Base-by-base conservation (phyloP, 92 coral and sea anemone genomes). In the Bergia sp. region DNA sequence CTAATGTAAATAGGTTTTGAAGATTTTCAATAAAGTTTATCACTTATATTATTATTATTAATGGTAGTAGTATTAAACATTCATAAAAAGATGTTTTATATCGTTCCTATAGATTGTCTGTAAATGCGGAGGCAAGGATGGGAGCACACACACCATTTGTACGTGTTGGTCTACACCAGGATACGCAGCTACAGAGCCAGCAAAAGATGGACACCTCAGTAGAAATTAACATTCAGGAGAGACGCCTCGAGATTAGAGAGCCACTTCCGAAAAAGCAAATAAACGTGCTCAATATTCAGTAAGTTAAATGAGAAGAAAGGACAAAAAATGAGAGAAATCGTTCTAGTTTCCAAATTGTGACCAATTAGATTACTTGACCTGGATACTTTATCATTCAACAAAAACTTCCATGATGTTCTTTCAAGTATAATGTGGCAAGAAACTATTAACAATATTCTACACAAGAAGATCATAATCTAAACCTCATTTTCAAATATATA, bases 61-160 rank as follows among this genome's bases (percentile, higher is more conserved):
- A 8, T 20, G 16, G 87, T 89, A 40, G 6, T 47, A 21, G 11
- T 8, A 7, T 58, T n/a, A 29, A 65, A 21, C 37, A 37, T 0
- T 21, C 23, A 7, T 7, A 13, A 16, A 1, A 1, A 0, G 41
- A n/a, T 49, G 2, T 11, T 11, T 81, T 12, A 49, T 73, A 37
- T 78, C 57, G 64, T 37, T 67, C 5, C 37, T 50, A 41, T 65
- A 96, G 98, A 81, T 43, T 89, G 7, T 86, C 94, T 4, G 49
- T 82, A 2, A 89, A 90, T 73, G 91, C 88, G 38, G 91, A 92
- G 6, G 87, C 90, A 23, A 49, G 39, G 78, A 76, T 92, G 50
- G 88, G 91, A 4, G 90, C 87, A 6, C 95, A 95, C 77, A 91
- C 95, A 12, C 99, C 99, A 40, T 92, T 92, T 83, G 89, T 92